Conservation (phyloP, 1,140 invertebrate species). For the Carcinoscorpius rotundicauda region DNA sequence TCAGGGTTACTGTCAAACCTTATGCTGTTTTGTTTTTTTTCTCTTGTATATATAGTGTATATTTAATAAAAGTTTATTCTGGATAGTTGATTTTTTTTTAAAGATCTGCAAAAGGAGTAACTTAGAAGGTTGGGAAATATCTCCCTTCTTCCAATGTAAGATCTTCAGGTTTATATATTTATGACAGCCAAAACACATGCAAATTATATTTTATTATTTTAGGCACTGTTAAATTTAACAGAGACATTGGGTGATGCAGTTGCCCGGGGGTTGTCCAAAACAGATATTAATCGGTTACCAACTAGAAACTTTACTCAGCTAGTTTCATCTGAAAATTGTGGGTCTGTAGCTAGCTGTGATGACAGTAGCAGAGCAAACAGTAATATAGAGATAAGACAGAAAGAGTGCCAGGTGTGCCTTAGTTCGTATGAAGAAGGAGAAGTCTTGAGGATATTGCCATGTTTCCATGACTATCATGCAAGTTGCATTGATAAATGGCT, state of each 20-base stretch:
- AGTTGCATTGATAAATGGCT: constrained; percentile 41
- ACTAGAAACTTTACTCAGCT: constrained; percentile 5
- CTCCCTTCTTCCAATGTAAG: no score
- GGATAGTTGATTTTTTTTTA: no score
- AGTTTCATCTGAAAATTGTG: constrained; percentile 26
- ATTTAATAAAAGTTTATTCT: no score
- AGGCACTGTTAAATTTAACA: constrained; percentile 26
- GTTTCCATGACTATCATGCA: constrained; percentile 38
- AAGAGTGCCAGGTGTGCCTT: constrained; percentile 39
- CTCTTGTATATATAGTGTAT: no score
- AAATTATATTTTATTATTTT: no score
- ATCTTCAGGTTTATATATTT: no score
- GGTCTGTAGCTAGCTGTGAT: constrained; percentile 6
- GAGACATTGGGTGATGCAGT: constrained; percentile 35
- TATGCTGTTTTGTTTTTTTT: no score
- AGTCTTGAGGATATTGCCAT: constrained; percentile 35
- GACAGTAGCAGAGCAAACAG: no score
- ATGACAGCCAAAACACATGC: no score
- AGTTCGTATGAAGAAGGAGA: constrained; percentile 38
- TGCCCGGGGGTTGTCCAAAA: constrained; percentile 32
- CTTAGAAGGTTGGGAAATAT: no score
- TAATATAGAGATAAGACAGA: constrained; percentile 25
- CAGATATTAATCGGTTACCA: constrained; percentile 18
- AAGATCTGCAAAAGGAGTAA: no score
- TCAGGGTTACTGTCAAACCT: no score